Conservation (phyloP, 1,140 invertebrate species). For the Drosophila ohnishii region DNA sequence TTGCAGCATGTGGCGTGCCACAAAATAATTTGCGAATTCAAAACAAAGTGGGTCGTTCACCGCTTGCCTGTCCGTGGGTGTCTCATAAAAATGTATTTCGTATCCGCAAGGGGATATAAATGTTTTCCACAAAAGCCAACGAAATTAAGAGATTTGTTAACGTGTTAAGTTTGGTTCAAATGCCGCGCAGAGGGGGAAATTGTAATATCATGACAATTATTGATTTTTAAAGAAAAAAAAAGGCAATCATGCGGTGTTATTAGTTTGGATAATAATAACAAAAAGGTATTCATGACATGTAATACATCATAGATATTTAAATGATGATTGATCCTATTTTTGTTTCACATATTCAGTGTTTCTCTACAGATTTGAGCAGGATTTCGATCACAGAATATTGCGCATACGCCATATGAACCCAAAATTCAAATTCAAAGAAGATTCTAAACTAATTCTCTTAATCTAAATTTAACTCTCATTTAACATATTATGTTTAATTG, state of each 20-base stretch:
- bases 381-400: no score
- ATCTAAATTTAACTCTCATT: no score
- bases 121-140: conserved; percentile 18
- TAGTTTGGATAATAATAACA: background rate
- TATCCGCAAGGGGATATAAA: conserved; percentile 25
- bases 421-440: no score
- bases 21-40: conserved; percentile 56
- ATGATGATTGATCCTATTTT: no score
- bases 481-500: no score
- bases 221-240: background rate
- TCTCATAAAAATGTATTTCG: conserved; percentile 43
- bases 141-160: conserved; percentile 43
- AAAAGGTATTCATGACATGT: no score
- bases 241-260: background rate
- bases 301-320: no score
- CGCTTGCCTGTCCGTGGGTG: conserved; percentile 44
- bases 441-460: no score
- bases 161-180: conserved; percentile 9
- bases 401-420: no score
- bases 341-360: no score
- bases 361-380: no score
- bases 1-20: conserved; percentile 60
- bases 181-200: no score
- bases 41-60: conserved; percentile 53
- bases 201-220: background rate